Base-by-base conservation (phyloP, 2,113 vertebrate genomes). In the Tragelaphus strepsiceros region DNA sequence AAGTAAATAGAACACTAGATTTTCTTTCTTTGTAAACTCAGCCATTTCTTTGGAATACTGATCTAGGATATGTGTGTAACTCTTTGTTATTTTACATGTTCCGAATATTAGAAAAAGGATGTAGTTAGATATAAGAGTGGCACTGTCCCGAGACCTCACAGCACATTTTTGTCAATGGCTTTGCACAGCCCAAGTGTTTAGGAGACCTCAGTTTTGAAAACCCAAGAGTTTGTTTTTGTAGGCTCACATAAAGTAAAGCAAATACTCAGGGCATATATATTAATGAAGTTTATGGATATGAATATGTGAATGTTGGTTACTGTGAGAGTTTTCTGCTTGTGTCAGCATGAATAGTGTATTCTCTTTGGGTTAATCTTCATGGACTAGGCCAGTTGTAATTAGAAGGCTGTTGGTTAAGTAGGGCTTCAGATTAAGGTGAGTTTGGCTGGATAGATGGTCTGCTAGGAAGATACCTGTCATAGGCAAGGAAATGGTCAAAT, bases 241-340 rank as follows among this genome's bases (percentile, higher is more conserved):
- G 19, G 62, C 46, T 80, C 81, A 89, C 10, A 24, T 67, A 59
- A 95, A 84, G 19, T 62, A 88, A 77, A 90, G 3, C 30, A 53
- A 64, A 7, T 61, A 15, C 11, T 77, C 14, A 49, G 74, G 53
- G 86, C 26, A 28, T 62, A 22, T 87, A 62, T 91, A 30, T 87
- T 87, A 96, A 87, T 94, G 88, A 90, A 62, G 2, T 91, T 77
- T 91, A 46, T 77, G 54, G 91, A 95, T 19, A 90, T 94, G 24
- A 85, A 58, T 93, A 80, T 90, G 35, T 21, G 32, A 53, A 32
- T 84, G 83, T 74, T 39, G 46, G 64, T 95, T 64, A 93, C 59
- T 71, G 15, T 71, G 28, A 71, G 22, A 71, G 19, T 77, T 64
- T 88, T 59, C 26, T 67, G 78, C 67, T 90, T 61, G 49, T 67